Conservation (phyloP, 2,797 vertebrate species). For the Babyrousa celebensis region DNA sequence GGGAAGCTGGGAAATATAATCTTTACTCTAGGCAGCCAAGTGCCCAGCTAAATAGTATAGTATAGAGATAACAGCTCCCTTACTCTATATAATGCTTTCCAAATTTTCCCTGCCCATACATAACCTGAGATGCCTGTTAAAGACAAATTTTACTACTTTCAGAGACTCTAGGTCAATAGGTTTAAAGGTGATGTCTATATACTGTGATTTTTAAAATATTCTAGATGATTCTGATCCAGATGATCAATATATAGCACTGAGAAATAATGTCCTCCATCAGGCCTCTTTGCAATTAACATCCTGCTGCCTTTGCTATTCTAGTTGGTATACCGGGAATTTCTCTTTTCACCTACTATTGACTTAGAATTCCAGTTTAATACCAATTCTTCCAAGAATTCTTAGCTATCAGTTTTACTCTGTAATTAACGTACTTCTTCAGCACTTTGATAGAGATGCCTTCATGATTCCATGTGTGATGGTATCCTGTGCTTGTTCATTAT, state of each 20-base stretch:
- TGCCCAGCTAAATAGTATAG: background rate
- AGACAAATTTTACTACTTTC: background rate
- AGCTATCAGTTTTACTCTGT: background rate
- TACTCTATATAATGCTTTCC: background rate
- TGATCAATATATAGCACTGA: background rate
- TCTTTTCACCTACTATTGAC: background rate
- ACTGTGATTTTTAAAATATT: background rate
- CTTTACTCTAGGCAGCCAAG: background rate
- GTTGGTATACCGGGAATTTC: background rate
- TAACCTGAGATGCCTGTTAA: background rate
- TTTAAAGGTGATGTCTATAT: background rate
- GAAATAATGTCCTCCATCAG: background rate
- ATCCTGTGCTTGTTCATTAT: background rate
- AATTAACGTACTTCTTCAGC: background rate
- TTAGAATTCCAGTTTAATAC: background rate
- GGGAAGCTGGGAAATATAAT: background rate
- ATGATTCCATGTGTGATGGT: background rate
- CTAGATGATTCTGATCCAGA: background rate
- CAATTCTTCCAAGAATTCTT: slow-evolving; percentile 38
- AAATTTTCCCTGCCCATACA: background rate
- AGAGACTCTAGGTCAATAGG: background rate
- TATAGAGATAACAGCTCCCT: background rate
- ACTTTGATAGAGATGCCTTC: background rate
- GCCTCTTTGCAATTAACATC: background rate
- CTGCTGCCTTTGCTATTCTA: background rate